Evolutionary conservation across 2,888 invertebrate species (phyloP).

Genomic region (Ectemnius cavifrons): DNA sequence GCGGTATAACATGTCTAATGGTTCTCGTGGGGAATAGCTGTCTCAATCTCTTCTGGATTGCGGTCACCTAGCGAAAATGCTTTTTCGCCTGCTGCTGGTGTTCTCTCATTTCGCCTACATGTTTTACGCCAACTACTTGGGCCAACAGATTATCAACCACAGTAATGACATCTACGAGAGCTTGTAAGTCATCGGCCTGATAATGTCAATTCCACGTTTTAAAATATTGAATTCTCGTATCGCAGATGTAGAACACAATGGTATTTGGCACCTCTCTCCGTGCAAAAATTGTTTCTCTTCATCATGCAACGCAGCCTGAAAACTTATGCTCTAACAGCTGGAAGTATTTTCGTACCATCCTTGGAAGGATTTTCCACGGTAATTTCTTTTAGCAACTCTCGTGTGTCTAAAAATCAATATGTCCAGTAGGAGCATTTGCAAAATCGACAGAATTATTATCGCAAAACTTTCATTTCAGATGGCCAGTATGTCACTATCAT

Average conservation of each 20-base stretch:
- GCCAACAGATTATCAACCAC: slow-evolving; percentile 9
- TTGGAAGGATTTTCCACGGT: slow-evolving; percentile 17
- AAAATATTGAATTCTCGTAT: too few relatives aligned
- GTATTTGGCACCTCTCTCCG: slow-evolving; percentile 4
- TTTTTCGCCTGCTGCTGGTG: neutral
- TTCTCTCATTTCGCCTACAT: slow-evolving; percentile 5
- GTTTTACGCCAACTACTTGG: neutral
- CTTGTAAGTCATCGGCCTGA: neutral
- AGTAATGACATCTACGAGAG: neutral
- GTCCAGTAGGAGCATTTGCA: too few relatives aligned
- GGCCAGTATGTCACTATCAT: slow-evolving; percentile 15
- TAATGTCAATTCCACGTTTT: neutral
- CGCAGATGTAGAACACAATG: slow-evolving; percentile 25
- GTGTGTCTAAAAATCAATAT: too few relatives aligned
- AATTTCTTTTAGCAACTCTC: neutral
- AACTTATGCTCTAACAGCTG: neutral
- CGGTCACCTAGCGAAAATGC: neutral
- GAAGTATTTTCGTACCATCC: neutral
- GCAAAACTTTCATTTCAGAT: neutral
- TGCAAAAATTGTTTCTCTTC: slow-evolving; percentile 16
- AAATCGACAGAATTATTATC: neutral
- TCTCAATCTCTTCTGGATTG: neutral
- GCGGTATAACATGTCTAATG: too few relatives aligned
- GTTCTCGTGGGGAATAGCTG: neutral
- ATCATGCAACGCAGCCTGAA: slow-evolving; percentile 15